Evolutionary conservation across 2,113 vertebrate species (phyloP).

Genomic region (Myrmophylax atrothorax): DNA sequence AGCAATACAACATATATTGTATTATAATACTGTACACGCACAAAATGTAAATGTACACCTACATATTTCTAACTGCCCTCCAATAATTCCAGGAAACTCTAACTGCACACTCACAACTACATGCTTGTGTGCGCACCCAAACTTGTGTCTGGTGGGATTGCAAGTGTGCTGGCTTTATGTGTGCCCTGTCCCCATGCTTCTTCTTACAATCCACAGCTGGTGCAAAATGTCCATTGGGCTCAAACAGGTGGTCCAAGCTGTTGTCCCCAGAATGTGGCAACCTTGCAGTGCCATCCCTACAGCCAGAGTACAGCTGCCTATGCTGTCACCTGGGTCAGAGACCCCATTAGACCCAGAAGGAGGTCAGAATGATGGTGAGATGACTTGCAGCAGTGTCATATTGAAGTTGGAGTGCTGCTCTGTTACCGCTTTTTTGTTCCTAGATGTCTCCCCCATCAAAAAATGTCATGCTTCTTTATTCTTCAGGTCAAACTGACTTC

Average conservation of each 20-base stretch:
- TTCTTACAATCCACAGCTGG: rapidly evolving
- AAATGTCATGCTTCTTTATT: not conserved
- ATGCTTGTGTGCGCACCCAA: too few species aligned
- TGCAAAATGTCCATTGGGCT: rapidly evolving
- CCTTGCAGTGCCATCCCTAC: not conserved
- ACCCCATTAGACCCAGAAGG: not conserved
- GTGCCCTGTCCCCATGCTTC: not conserved
- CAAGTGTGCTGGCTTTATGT: not conserved
- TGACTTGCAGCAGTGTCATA: not conserved
- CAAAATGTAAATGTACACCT: not conserved
- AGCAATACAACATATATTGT: not conserved
- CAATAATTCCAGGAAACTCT: not conserved
- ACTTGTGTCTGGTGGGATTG: not conserved
- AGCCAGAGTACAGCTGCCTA: not conserved
- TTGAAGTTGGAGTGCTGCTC: not conserved
- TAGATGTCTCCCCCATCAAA: not conserved
- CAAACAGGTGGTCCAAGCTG: not conserved
- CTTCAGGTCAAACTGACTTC: not conserved
- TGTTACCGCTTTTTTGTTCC: not conserved
- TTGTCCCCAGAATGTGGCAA: not conserved
- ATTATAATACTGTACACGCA: not conserved
- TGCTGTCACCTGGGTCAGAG: not conserved
- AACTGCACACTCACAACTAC: rapidly evolving
- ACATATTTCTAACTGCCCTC: not conserved
- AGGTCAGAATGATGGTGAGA: not conserved